Base-by-base conservation (phyloP, 1,140 invertebrate genomes). In the Bactericera cockerelli region DNA sequence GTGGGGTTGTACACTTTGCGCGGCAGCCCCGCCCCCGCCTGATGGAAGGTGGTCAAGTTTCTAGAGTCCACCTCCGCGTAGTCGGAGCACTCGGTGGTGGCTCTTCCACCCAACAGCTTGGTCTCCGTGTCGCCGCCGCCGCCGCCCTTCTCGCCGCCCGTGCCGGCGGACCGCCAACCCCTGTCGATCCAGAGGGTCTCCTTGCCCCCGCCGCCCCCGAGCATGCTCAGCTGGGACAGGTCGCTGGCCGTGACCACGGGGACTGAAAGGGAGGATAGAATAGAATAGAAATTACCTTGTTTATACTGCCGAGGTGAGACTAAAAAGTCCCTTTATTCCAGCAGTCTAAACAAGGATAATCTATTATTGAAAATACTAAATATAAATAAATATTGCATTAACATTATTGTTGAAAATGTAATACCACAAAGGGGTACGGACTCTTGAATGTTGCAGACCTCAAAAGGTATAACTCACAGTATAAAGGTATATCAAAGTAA, bases 41-140 rank as follows among this genome's bases (percentile, higher is more conserved):
- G 87, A 70, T 89, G 88, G 67, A 89, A 90, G 0, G 86, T 89
- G 11, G 83, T 86, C 60, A 89, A 67, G 65, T 76, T 81, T 38
- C 80, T 72, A 8, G 80, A 81, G 68, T 87, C 84, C 1, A 87
- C 84, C 72, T 87, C 84, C 0, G 85, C 84, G 63, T 87, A 87
- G 64, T 87, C 84, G 0, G 81, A 80, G 16, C 77, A 77, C 54
- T 67, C 67, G 22, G 61, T 64, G 4, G 61, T 57, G n/a, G 59
- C 56, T 61, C 67, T 74, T 72, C 77, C 66, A 63, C 80, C 78
- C 1, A 82, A 66, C n/a, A 82, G 66, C 64, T 82, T 82, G 0
- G 78, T 80, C 63, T 81, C 74, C 19, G 75, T 73, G 55, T 73
- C 66, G 49, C 53, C 81, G 24, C 61, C 55, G 4, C 69, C 84